These are phyloP conservation scores for Tipula confusa DNA, from an alignment of 2,888 invertebrate species.

Conservation along the genomic window DNA sequence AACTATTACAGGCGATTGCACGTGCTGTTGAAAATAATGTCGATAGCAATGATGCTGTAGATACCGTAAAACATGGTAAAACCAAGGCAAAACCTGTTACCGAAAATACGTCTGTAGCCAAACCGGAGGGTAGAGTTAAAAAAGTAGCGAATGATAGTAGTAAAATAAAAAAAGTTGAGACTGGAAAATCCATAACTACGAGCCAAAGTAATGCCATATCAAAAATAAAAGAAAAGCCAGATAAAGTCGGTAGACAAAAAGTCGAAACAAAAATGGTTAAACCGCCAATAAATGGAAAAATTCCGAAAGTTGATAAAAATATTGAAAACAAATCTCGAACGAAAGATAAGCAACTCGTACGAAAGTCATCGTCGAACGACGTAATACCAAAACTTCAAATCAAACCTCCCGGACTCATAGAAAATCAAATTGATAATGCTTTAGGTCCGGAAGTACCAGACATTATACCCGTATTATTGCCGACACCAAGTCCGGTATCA, in stretches of 20 bases:
- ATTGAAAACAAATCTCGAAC: not conserved
- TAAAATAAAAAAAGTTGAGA: not conserved
- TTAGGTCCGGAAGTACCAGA: not conserved
- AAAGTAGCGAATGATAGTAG: not conserved
- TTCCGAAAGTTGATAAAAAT: not conserved
- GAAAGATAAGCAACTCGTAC: not conserved
- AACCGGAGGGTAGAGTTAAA: not conserved
- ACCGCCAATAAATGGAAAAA: not conserved
- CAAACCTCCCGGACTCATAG: not conserved
- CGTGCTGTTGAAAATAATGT: conserved; percentile 63
- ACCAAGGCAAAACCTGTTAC: conserved; percentile 28
- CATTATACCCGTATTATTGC: not conserved
- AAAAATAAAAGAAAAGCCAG: not conserved
- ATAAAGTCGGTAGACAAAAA: not conserved
- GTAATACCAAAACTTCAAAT: not conserved
- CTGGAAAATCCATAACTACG: not conserved
- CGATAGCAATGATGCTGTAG: conserved; percentile 31
- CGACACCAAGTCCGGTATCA: not conserved
- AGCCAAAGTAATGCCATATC: not conserved
- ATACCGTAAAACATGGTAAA: conserved; percentile 31
- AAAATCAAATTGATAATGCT: not conserved
- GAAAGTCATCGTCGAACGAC: not conserved
- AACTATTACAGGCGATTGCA: conserved; percentile 80
- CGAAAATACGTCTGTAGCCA: not conserved
- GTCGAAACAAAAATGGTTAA: not conserved